A percentile compares a stretch with the other conserved stretches of the same genome.
Conservation (phyloP, 2,113 vertebrate genomes). For the Trichechus manatus region DNA sequence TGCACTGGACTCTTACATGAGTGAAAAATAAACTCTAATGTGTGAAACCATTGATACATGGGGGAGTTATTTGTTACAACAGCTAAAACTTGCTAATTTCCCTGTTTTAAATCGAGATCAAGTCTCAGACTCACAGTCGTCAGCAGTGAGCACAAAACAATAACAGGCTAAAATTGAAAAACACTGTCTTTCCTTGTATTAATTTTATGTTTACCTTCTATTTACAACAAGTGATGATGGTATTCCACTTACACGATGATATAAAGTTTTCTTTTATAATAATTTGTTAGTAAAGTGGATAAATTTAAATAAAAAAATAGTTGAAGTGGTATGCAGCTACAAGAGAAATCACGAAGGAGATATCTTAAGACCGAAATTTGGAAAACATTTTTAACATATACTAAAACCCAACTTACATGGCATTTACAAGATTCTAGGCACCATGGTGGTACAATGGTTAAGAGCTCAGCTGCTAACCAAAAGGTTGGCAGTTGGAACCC, state of each 20-base stretch:
- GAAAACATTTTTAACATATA: neutral
- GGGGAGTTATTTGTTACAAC: neutral
- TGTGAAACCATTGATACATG: neutral
- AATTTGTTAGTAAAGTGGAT: neutral
- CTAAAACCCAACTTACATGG: neutral
- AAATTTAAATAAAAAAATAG: conserved; percentile 3
- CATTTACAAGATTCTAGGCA: neutral
- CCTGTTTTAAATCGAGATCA: neutral
- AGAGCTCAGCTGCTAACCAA: too few relatives aligned
- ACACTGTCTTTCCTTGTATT: neutral
- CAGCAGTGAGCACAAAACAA: neutral
- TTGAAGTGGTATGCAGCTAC: neutral
- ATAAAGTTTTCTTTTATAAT: neutral
- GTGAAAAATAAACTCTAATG: neutral
- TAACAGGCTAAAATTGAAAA: neutral
- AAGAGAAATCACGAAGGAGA: neutral
- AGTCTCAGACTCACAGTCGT: neutral
- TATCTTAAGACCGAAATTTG: neutral
- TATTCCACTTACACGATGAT: neutral
- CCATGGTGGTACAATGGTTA: too few relatives aligned
- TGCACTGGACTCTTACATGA: neutral
- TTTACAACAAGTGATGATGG: neutral
- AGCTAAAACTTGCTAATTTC: neutral
- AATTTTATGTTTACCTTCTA: neutral
- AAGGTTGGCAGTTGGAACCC: too few relatives aligned